Conservation (phyloP, 35 echinoderm and acorn worm genomes). For the Chiridota heheva region DNA sequence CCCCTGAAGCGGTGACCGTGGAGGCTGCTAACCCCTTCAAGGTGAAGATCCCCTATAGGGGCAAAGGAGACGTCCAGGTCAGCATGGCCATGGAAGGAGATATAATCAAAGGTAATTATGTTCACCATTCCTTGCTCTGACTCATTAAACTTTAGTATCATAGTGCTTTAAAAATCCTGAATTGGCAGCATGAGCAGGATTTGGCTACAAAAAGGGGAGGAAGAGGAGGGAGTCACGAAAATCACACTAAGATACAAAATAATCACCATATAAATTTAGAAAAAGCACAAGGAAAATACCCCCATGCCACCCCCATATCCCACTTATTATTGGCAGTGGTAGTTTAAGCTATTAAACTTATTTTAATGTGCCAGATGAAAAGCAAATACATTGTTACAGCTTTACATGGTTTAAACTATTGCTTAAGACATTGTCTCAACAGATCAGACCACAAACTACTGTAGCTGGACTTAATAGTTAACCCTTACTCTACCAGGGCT, state of each 20-base stretch:
- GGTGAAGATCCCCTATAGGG: conserved; percentile 90
- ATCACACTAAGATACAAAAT: conserved; percentile 33
- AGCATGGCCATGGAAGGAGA: conserved; percentile 53
- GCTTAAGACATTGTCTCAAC: too few relatives aligned
- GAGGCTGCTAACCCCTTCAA: conserved; percentile 83
- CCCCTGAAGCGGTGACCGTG: conserved; percentile 62
- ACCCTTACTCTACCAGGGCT: too few relatives aligned
- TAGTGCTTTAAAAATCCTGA: background rate
- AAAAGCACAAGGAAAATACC: too few relatives aligned
- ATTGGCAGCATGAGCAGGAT: background rate
- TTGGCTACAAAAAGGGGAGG: background rate
- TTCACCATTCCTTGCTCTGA: background rate
- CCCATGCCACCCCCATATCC: too few relatives aligned
- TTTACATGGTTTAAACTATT: too few relatives aligned
- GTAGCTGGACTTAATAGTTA: too few relatives aligned
- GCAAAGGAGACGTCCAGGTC: conserved; percentile 69
- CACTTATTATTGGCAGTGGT: too few relatives aligned
- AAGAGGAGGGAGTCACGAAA: background rate
- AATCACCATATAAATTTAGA: too few relatives aligned
- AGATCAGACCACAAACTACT: too few relatives aligned
- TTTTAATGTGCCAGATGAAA: too few relatives aligned
- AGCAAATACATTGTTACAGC: too few relatives aligned
- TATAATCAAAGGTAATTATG: conserved; percentile 41
- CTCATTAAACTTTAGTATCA: background rate
- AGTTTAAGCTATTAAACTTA: too few relatives aligned